Base-by-base conservation (phyloP, 2,797 vertebrate genomes). In the Clamator glandarius region DNA sequence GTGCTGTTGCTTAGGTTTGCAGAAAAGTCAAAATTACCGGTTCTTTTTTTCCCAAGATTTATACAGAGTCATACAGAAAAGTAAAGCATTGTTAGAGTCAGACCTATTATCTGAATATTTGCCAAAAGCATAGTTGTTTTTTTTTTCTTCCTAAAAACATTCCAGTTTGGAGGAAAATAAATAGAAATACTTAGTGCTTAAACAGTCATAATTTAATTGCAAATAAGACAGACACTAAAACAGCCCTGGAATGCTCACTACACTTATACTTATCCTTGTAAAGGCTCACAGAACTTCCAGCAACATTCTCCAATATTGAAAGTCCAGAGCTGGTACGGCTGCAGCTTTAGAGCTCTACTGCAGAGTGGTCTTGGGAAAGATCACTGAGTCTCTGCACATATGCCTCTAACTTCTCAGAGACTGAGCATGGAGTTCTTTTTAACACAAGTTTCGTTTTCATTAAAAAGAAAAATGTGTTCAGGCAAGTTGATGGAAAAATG, bases 1-100 rank as follows among this genome's bases (percentile, higher is more conserved):
- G 42, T 83, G 91, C 79, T 94, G 61, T 84, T 90, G 61, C 85
- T 95, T 90, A 90, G 57, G 50, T 80, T 89, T 94, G 85, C 73
- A 82, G 78, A 86, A 90, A 81, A 86, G 51, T 54, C 15, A 92
- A 87, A 92, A 93, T 77, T 69, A 80, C 61, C 69, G 52, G 39
- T 86, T 84, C 57, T 77, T 87, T 75, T 63, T 63, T 69, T 24
- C 79, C 61, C 36, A 73, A 67, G 73, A 79, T 86, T 81, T 72
- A 73, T 86, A 52, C 67, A 85, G 64, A 66, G 35, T 61, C 74
- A 36, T 35, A 74, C 50, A 13, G 33, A 77, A 82, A 23, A 87
- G 55, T 67, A 76, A 94, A 84, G 13, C 52, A 35, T 42, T 26
- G 54, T 41, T 75, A 77, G 28, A 91, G 48, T 50, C 46, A 77